Conservation (phyloP, 1,140 invertebrate genomes). For the Apis laboriosa region DNA sequence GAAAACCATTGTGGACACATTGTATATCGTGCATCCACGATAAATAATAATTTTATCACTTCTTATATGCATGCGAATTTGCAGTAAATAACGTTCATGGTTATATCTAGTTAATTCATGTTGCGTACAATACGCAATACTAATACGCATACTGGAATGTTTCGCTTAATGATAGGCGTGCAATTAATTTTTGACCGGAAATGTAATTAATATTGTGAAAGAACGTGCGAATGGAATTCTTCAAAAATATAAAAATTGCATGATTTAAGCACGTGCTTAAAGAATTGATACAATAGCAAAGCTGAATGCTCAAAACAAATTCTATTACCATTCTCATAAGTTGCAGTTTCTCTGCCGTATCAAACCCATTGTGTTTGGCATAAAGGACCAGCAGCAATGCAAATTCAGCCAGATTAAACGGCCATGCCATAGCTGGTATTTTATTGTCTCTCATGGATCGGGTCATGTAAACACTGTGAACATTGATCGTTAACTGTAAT, state of each 20-base stretch:
- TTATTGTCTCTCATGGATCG: constrained; percentile 65
- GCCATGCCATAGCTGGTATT: constrained; percentile 71
- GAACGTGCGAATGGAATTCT: neutral
- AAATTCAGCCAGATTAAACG: constrained; percentile 73
- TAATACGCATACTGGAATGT: neutral
- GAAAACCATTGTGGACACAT: neutral
- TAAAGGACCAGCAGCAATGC: constrained; percentile 70
- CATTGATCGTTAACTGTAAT: constrained; percentile 22
- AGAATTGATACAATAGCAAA: neutral
- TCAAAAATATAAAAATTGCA: neutral
- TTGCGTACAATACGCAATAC: neutral
- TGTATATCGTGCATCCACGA: neutral
- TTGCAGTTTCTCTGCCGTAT: neutral
- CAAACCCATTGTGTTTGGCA: constrained; percentile 33
- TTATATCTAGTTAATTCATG: neutral
- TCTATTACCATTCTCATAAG: constrained; percentile 41
- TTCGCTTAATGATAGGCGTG: neutral
- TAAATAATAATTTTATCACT: neutral
- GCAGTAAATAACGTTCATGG: neutral
- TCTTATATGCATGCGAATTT: neutral
- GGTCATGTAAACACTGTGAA: constrained; percentile 70
- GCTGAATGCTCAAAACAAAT: constrained; percentile 15
- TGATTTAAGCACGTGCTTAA: neutral
- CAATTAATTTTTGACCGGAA: too few species aligned
- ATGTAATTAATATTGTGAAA: too few species aligned